Evolutionary conservation across 2,797 vertebrate genomes (phyloP).

Genomic region (Emys orbicularis): DNA sequence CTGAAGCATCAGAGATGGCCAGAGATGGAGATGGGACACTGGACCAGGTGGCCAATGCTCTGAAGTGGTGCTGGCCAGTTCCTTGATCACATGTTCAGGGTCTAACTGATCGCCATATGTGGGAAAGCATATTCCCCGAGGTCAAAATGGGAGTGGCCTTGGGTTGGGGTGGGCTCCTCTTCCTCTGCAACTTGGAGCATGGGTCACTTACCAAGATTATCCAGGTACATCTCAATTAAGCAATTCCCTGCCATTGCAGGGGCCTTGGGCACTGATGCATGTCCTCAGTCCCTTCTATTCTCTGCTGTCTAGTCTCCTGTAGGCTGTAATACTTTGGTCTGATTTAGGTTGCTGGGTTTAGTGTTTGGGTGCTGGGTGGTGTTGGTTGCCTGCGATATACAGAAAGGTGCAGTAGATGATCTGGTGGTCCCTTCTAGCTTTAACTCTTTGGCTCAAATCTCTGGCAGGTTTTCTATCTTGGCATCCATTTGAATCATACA

Average conservation of each 20-base stretch:
- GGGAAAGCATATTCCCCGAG: not conserved
- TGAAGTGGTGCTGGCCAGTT: too few species aligned
- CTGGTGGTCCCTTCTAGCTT: not conserved
- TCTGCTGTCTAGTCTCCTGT: not conserved
- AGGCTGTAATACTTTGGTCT: not conserved
- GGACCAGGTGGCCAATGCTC: too few species aligned
- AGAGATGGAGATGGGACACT: too few species aligned
- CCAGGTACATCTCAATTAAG: not conserved
- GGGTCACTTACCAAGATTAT: not conserved
- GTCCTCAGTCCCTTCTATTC: not conserved
- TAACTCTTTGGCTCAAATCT: not conserved
- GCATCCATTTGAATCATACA: not conserved
- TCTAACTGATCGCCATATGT: not conserved
- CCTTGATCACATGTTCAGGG: not conserved
- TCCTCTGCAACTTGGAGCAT: not conserved
- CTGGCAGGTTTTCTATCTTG: slow-evolving; percentile 28
- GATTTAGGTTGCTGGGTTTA: not conserved
- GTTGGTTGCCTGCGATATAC: not conserved
- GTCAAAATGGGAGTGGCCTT: not conserved
- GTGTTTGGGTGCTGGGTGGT: not conserved
- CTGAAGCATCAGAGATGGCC: too few species aligned
- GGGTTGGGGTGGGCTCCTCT: not conserved
- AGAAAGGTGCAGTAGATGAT: not conserved
- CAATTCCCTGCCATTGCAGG: not conserved
- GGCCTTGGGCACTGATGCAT: not conserved